Evolutionary conservation across 2,113 vertebrate genomes (phyloP), one percentile per base, ranked within the genome.

Genomic region (Caranx melampygus): DNA sequence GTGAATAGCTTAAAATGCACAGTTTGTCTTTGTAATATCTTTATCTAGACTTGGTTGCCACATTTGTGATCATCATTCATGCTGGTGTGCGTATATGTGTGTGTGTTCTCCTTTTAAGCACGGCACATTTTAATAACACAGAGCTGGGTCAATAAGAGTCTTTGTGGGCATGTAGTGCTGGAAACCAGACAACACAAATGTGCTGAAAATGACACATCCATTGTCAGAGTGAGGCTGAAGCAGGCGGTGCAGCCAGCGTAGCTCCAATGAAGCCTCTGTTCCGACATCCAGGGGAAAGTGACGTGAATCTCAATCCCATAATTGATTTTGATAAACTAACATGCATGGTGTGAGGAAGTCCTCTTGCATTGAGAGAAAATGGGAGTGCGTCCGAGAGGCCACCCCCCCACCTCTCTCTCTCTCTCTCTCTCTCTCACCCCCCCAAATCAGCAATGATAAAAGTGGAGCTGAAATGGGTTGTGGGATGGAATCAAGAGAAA

Each of bases 401-500:
- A 54, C 78, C 72, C 74, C 80, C 7, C 8, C 58, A 33, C 33
- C 15, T 6, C 42, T 13, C 42, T 26, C 26, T 26, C 26, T 26
- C 26, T 26, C 26, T 26, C 26, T 26, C 26, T 26, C 26, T 26
- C 26, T 26, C 26, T 1, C 12, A 37, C 60, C 4, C 3, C 13
- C 66, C 82, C 87, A 83, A 88, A 89, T 89, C 90, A 79, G 79
- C 88, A 74, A 82, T 86, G 89, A 92, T 89, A 89, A 92, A 92
- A 90, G 91, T 85, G 88, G 87, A 85, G 87, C 89, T 84, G 89
- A 84, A 89, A 92, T 89, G 77, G 92, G 73, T 82, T 91, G 90
- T 86, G 84, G 91, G 91, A 79, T 88, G 84, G 90, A 91, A 93
- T 89, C 83, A 86, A 87, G 91, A 94, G 91, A 90, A 94, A 93